Evolutionary conservation across 2,113 vertebrate genomes (phyloP).

Genomic region (Amazona vittata): DNA sequence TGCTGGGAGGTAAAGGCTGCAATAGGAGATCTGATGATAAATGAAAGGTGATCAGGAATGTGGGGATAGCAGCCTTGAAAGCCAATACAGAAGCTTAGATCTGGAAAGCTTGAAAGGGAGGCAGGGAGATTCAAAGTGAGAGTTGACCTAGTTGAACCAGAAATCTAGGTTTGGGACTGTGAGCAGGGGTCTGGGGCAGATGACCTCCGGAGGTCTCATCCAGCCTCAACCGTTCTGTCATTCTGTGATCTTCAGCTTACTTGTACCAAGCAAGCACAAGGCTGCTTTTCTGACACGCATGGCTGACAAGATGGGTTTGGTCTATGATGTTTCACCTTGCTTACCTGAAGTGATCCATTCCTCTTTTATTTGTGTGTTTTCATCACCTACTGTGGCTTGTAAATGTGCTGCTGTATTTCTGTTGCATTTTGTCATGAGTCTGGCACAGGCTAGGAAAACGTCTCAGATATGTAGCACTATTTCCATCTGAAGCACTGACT

Average conservation of each 20-base stretch:
- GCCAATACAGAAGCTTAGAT: not conserved
- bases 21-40: not conserved
- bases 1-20: not conserved
- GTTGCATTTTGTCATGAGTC: not conserved
- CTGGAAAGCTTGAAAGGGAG: not conserved
- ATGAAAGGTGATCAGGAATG: not conserved
- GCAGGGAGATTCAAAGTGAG: not conserved
- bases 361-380: not conserved
- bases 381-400: not conserved
- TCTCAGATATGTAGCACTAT: not conserved
- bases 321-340: not conserved
- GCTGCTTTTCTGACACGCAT: not conserved
- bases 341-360: not conserved
- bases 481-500: not conserved
- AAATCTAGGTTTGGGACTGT: too few species aligned
- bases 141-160: not conserved
- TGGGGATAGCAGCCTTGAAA: not conserved
- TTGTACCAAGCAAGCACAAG: not conserved
- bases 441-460: not conserved
- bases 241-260: not conserved
- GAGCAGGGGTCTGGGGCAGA: not conserved
- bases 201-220: not conserved
- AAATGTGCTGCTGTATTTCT: not conserved
- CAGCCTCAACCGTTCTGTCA: not conserved
- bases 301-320: not conserved